phyloP scores from a whole-genome alignment of 2,888 invertebrate genomes.

The Diloba caeruleocephala region DNA sequence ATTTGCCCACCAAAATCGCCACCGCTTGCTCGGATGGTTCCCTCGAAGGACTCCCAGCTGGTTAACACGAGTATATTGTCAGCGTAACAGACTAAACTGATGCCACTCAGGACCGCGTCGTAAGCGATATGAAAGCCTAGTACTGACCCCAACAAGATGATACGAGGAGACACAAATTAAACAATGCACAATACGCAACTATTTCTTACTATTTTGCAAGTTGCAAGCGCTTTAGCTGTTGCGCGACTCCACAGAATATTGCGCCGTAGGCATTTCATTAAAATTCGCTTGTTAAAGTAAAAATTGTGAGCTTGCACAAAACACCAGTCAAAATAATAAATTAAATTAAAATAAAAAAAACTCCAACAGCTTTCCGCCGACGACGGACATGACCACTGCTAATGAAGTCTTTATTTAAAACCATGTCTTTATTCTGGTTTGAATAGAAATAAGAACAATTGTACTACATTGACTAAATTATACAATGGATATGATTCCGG shows the following conservation, averaged over 20 bases:
- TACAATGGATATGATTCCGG: too few relatives aligned
- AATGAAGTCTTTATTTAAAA: constrained; percentile 46
- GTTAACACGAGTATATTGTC: too few relatives aligned
- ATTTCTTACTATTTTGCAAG: constrained; percentile 22
- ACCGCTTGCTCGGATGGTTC: too few relatives aligned
- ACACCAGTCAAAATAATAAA: constrained; percentile 35
- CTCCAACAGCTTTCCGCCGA: constrained; percentile 19
- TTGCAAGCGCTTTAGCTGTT: constrained; percentile 14
- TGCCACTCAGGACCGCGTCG: too few relatives aligned
- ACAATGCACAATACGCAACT: not conserved
- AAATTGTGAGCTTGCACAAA: constrained; percentile 22
- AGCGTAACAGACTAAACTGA: too few relatives aligned
- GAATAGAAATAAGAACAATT: not conserved
- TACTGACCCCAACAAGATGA: too few relatives aligned
- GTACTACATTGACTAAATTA: not conserved
- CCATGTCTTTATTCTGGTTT: constrained; percentile 24
- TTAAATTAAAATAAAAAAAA: constrained; percentile 30
- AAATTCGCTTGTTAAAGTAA: constrained; percentile 29
- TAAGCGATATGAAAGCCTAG: too few relatives aligned
- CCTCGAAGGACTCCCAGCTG: too few relatives aligned
- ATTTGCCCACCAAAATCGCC: too few relatives aligned
- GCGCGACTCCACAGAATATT: constrained; percentile 17
- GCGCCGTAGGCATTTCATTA: constrained; percentile 38
- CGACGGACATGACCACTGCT: constrained; percentile 29
- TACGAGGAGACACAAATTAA: too few relatives aligned